Conservation (phyloP, 2,797 vertebrate species). For the Pseudochaenichthys georgianus region DNA sequence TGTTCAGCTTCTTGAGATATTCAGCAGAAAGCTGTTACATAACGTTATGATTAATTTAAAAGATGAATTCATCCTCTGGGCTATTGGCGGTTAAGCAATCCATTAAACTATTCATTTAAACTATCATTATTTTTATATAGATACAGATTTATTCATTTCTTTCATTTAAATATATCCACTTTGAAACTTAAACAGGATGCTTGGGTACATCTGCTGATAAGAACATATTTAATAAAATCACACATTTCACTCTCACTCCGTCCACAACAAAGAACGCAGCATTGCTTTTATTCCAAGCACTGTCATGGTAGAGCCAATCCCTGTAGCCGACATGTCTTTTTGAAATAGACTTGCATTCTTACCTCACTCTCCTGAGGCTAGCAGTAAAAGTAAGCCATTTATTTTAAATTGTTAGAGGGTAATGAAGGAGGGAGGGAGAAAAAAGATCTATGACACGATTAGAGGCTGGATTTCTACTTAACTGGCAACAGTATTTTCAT, state of each 20-base stretch:
- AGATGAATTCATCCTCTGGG: conserved; percentile 13
- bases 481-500: conserved; percentile 48
- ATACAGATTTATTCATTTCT: background rate
- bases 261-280: background rate
- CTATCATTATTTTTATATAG: background rate
- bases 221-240: background rate
- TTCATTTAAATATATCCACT: background rate
- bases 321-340: conserved; percentile 43
- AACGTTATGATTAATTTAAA: conserved; percentile 26
- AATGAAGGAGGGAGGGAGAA: conserved; percentile 46
- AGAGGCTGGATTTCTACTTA: conserved; percentile 66
- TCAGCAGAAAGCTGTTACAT: conserved; percentile 8
- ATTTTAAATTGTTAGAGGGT: conserved; percentile 73
- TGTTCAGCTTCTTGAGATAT: background rate
- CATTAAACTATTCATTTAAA: conserved; percentile 24
- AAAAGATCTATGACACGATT: conserved; percentile 71
- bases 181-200: conserved; percentile 1
- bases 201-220: background rate
- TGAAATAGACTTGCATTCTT: conserved; percentile 64
- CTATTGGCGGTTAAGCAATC: conserved; percentile 6
- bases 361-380: conserved; percentile 55
- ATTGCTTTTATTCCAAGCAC: conserved; percentile 35
- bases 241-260: background rate
- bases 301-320: conserved; percentile 35
- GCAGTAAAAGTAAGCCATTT: conserved; percentile 61